A percentile compares a stretch with the other conserved stretches of the same genome.
These are phyloP conservation scores for Balearica regulorum DNA, from an alignment of 2,797 vertebrate species.

Conservation along the genomic window DNA sequence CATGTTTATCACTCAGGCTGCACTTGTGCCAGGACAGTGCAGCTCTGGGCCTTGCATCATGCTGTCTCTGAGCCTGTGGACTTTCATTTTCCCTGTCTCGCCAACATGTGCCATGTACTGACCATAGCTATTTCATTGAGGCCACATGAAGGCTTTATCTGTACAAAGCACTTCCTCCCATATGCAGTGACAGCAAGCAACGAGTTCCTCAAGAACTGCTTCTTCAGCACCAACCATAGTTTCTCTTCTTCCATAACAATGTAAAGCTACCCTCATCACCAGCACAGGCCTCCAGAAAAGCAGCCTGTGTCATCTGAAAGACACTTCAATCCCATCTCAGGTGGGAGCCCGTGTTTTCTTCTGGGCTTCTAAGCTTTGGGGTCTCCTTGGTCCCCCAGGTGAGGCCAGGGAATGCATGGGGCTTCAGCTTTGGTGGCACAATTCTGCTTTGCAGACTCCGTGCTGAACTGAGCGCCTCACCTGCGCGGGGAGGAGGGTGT, in stretches of 20 bases:
- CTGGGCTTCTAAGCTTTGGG: not conserved
- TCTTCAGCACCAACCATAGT: not conserved
- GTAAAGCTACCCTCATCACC: not conserved
- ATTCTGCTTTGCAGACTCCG: not conserved
- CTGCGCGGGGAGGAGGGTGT: rapidly evolving
- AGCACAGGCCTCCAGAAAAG: not conserved
- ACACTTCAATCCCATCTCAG: not conserved
- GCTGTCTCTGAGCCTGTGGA: not conserved
- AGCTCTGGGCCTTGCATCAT: not conserved
- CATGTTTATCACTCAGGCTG: not conserved
- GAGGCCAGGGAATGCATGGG: not conserved
- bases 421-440: not conserved
- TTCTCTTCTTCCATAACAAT: not conserved
- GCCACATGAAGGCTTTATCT: not conserved
- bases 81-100: not conserved
- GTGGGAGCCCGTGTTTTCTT: not conserved
- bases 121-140: not conserved
- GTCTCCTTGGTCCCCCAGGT: not conserved
- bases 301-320: not conserved
- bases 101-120: no score
- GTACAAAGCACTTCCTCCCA: not conserved
- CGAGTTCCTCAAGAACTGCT: not conserved
- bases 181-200: not conserved
- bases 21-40: not conserved
- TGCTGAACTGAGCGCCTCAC: not conserved